Conservation (phyloP, 2,113 vertebrate genomes). For the Hassar affinis region DNA sequence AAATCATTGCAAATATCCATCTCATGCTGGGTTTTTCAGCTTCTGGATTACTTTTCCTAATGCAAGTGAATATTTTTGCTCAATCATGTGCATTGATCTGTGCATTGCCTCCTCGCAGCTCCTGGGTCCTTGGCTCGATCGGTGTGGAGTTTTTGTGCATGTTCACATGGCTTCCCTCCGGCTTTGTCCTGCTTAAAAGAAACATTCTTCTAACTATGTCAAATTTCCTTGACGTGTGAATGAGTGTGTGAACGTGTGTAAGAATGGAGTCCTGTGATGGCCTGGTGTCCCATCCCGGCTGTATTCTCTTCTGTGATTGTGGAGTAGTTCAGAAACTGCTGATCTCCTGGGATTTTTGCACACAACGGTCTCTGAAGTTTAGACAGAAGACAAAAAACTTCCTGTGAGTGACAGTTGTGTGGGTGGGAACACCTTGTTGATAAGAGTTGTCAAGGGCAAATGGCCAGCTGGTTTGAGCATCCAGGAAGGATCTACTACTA, state of each 20-base stretch:
- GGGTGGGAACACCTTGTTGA: no score
- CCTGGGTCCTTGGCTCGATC: not conserved
- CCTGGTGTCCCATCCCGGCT: not conserved
- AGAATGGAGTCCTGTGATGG: not conserved
- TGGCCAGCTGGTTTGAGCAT: no score
- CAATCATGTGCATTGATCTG: not conserved
- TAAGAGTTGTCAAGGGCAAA: no score
- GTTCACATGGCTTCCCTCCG: not conserved
- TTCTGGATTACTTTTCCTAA: not conserved
- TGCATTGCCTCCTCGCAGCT: not conserved
- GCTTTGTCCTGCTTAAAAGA: not conserved
- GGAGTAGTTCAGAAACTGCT: no score
- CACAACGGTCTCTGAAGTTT: no score
- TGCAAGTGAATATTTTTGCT: not conserved
- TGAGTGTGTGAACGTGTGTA: not conserved
- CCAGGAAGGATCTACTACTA: no score
- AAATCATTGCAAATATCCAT: not conserved
- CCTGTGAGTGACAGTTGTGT: no score
- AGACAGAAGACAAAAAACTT: no score
- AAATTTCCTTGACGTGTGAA: not conserved
- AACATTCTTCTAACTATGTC: not conserved
- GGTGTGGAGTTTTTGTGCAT: not conserved
- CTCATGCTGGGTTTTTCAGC: not conserved
- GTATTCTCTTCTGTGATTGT: not conserved
- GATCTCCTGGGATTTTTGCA: no score